Percentiles rank a stretch among this genome's conserved stretches.
Conservation (phyloP, 2,797 vertebrate genomes). For the Smutsia gigantea region DNA sequence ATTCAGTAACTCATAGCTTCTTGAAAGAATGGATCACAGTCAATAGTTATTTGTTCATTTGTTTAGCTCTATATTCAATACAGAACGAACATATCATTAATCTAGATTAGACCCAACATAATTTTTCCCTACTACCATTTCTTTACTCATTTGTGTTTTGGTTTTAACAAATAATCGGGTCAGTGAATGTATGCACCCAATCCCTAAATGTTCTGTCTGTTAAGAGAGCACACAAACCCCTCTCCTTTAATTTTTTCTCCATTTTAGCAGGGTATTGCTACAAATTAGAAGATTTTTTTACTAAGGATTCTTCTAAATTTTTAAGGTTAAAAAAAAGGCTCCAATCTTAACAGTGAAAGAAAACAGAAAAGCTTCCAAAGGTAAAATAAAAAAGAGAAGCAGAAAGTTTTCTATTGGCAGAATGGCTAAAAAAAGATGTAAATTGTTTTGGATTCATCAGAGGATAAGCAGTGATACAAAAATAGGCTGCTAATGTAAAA, state of each 20-base stretch:
- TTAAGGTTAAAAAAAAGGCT: background rate
- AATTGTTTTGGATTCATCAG: background rate
- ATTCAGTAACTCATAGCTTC: background rate
- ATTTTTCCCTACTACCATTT: background rate
- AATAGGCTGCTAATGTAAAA: slow-evolving; percentile 8
- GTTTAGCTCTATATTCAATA: background rate
- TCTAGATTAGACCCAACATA: background rate
- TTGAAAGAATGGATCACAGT: background rate
- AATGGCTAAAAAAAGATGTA: background rate
- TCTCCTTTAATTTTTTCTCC: background rate
- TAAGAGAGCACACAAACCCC: background rate
- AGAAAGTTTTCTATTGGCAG: background rate
- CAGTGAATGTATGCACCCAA: background rate
- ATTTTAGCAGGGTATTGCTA: background rate
- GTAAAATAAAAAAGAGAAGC: background rate
- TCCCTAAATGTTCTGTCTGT: background rate
- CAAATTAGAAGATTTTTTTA: background rate
- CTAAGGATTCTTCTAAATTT: background rate
- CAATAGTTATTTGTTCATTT: background rate
- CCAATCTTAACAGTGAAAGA: background rate
- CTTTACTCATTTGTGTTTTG: background rate
- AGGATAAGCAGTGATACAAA: background rate
- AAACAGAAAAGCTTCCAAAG: background rate
- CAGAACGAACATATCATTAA: background rate
- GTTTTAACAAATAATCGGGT: background rate